Conservation (phyloP, 1,140 invertebrate genomes). For the Tribolium madens region DNA sequence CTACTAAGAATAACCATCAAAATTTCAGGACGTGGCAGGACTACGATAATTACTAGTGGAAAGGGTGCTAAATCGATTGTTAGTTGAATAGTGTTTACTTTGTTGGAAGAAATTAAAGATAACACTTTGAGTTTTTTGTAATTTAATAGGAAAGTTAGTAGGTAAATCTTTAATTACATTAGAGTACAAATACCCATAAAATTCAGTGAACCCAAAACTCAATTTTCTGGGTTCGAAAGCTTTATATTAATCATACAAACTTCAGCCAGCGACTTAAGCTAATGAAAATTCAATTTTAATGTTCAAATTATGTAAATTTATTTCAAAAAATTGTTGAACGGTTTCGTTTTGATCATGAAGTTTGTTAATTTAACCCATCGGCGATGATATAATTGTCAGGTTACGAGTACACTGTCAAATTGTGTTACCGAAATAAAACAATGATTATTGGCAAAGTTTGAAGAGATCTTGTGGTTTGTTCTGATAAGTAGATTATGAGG, state of each 20-base stretch:
- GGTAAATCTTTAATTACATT: constrained; percentile 35
- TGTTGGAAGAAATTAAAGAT: constrained; percentile 10
- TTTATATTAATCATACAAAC: constrained; percentile 32
- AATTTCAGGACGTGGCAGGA: background rate
- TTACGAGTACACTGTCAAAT: constrained; percentile 25
- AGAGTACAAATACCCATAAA: constrained; percentile 22
- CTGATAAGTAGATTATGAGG: constrained; percentile 57
- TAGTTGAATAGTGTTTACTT: background rate
- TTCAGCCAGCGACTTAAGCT: constrained; percentile 1
- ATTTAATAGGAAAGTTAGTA: constrained; percentile 13
- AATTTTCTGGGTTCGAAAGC: constrained; percentile 35
- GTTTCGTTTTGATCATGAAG: background rate
- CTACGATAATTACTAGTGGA: too few species aligned
- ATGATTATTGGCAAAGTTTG: constrained; percentile 41
- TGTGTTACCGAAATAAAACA: constrained; percentile 39
- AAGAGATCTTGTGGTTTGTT: constrained; percentile 50
- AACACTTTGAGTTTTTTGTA: constrained; percentile 13
- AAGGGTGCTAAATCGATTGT: background rate
- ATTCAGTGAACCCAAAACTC: constrained; percentile 28
- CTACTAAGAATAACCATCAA: too few species aligned
- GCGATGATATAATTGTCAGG: constrained; percentile 5
- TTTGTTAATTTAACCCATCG: constrained; percentile 9
- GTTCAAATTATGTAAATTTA: constrained; percentile 19
- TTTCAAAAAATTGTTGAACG: constrained; percentile 3
- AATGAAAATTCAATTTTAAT: constrained; percentile 33